These are phyloP conservation scores for Stegophylla sp. DNA, from an alignment of 2,888 invertebrate genomes.

Conservation along the genomic window DNA sequence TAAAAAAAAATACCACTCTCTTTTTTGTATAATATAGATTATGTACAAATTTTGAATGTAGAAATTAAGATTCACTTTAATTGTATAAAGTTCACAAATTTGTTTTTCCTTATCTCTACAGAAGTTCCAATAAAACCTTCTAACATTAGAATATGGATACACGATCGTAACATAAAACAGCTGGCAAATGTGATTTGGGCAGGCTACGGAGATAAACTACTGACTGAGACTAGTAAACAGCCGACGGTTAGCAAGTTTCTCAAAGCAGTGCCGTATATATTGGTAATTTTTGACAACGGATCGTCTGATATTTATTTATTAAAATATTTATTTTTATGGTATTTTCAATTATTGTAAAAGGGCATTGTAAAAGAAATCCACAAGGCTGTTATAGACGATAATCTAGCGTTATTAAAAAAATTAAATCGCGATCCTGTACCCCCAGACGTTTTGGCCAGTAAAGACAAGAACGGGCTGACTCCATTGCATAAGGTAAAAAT, in stretches of 20 bases:
- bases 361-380: conserved; percentile 84
- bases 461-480: conserved; percentile 81
- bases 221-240: conserved; percentile 85
- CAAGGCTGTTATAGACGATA: conserved; percentile 77
- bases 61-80: too few relatives aligned
- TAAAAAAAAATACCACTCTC: too few relatives aligned
- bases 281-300: conserved; percentile 70
- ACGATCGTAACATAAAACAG: conserved; percentile 85
- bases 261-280: conserved; percentile 90
- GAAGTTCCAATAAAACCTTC: conserved; percentile 76
- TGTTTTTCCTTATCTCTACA: conserved; percentile 27
- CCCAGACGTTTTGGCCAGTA: conserved; percentile 75
- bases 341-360: conserved; percentile 66
- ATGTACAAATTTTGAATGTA: too few relatives aligned
- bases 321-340: conserved; percentile 2
- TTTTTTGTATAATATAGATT: too few relatives aligned
- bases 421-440: conserved; percentile 75
- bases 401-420: conserved; percentile 74
- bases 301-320: neutral
- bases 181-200: conserved; percentile 89
- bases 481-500: conserved; percentile 86
- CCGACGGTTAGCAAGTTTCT: conserved; percentile 83
- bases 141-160: conserved; percentile 94
- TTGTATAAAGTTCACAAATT: too few relatives aligned
- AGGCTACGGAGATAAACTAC: conserved; percentile 83